Percentiles rank a stretch among this genome's conserved stretches.
Conservation (phyloP, 2,888 invertebrate genomes). For the Lasioglossum villosulum region DNA sequence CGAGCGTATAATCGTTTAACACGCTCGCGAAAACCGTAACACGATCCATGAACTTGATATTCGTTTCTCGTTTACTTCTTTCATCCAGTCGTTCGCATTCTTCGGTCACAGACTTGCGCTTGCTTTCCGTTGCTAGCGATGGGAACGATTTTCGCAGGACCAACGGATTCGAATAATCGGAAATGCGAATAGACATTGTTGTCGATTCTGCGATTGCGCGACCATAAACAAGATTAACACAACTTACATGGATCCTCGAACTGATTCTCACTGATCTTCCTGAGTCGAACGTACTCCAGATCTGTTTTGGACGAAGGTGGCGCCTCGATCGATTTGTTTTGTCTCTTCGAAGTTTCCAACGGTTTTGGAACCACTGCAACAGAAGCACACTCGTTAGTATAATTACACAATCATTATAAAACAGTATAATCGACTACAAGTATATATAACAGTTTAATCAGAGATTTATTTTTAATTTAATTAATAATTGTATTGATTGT, state of each 20-base stretch:
- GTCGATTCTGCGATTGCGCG: too few relatives aligned
- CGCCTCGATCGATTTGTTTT: constrained; percentile 21
- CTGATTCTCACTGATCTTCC: constrained; percentile 86
- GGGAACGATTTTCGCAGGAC: not conserved
- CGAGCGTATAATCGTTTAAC: not conserved
- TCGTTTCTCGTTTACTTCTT: constrained; percentile 11
- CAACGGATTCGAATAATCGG: not conserved
- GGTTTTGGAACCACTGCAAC: constrained; percentile 57
- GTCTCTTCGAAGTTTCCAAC: constrained; percentile 22
- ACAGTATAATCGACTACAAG: too few relatives aligned
- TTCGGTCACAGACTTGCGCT: not conserved
- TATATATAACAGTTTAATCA: too few relatives aligned
- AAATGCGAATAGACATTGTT: not conserved
- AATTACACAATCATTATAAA: too few relatives aligned
- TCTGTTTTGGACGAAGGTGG: constrained; percentile 70
- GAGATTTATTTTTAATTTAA: too few relatives aligned
- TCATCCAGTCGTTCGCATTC: constrained; percentile 12
- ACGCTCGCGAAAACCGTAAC: constrained; percentile 22
- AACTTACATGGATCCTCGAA: constrained; percentile 85
- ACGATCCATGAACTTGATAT: constrained; percentile 18
- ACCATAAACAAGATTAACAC: not conserved
- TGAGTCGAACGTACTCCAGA: constrained; percentile 86
- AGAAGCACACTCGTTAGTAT: not conserved
- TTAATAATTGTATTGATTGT: too few relatives aligned
- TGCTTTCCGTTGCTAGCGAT: not conserved